Percentiles rank a stretch among this genome's conserved stretches.
Conservation (phyloP, 2,797 vertebrate species). For the Sandelia bainsii region DNA sequence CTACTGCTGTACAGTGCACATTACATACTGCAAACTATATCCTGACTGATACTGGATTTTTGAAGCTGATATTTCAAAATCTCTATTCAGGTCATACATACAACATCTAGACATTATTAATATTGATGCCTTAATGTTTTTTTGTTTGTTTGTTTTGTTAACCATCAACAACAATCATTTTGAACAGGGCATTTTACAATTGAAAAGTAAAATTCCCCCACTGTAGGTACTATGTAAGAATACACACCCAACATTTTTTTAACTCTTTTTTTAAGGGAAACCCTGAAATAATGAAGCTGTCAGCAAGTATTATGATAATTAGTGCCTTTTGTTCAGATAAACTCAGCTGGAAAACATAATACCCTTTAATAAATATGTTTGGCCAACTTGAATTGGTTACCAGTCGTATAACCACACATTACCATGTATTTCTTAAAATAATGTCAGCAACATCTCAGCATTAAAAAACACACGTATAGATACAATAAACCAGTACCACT, state of each 20-base stretch:
- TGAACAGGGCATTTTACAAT: neutral
- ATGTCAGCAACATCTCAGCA: neutral
- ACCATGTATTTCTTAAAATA: neutral
- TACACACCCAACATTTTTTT: no score
- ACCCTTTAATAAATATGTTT: neutral
- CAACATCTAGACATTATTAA: neutral
- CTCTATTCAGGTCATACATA: no score
- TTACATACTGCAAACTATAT: no score
- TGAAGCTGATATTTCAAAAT: no score
- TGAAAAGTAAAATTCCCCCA: neutral
- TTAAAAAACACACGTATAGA: no score
- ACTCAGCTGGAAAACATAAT: no score
- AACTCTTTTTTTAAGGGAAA: neutral
- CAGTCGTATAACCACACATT: no score
- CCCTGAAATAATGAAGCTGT: neutral
- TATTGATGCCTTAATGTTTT: neutral
- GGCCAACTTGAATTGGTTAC: neutral
- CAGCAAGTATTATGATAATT: neutral
- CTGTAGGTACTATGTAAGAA: neutral
- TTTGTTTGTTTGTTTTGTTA: no score
- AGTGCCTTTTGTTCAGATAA: slow-evolving; percentile 13
- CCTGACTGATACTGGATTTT: no score
- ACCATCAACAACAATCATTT: no score
- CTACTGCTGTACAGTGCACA: no score
- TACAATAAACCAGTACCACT: no score